Percentiles rank a stretch among this genome's conserved stretches.
Conservation (phyloP, 2,113 vertebrate species). For the Mellivora capensis region DNA sequence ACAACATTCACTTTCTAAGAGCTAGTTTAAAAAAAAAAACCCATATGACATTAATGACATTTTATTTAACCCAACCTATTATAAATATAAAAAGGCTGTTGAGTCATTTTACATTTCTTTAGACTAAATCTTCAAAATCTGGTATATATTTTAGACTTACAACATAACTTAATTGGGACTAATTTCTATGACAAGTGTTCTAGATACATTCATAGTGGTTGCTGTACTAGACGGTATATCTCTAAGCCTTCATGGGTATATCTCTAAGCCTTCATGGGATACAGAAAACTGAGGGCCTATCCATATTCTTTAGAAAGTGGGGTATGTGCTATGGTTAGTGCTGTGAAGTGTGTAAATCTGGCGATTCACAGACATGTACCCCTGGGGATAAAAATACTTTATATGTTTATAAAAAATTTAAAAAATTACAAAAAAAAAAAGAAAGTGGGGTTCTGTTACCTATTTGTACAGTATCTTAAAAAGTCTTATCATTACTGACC, state of each 20-base stretch:
- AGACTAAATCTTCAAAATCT: slow-evolving; percentile 1
- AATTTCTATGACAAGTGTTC: neutral
- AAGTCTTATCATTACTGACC: neutral
- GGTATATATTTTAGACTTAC: neutral
- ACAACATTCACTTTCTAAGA: neutral
- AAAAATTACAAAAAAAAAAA: no score
- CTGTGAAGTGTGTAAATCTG: no score
- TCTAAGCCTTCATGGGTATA: no score
- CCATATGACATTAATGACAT: neutral
- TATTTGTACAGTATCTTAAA: neutral
- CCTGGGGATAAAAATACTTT: no score
- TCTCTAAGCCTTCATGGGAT: neutral
- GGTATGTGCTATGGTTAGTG: no score
- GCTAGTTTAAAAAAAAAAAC: neutral
- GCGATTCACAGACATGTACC: no score
- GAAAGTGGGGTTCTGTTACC: neutral
- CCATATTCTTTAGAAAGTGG: neutral
- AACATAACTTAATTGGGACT: neutral
- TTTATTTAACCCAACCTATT: neutral
- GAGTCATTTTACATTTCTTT: neutral
- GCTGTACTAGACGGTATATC: neutral
- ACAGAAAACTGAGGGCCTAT: neutral
- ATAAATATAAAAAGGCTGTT: neutral
- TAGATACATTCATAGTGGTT: neutral
- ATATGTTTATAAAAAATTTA: no score